phyloP scores from a whole-genome alignment of 2,888 invertebrate species.

The Caenorhabditis sinica region DNA sequence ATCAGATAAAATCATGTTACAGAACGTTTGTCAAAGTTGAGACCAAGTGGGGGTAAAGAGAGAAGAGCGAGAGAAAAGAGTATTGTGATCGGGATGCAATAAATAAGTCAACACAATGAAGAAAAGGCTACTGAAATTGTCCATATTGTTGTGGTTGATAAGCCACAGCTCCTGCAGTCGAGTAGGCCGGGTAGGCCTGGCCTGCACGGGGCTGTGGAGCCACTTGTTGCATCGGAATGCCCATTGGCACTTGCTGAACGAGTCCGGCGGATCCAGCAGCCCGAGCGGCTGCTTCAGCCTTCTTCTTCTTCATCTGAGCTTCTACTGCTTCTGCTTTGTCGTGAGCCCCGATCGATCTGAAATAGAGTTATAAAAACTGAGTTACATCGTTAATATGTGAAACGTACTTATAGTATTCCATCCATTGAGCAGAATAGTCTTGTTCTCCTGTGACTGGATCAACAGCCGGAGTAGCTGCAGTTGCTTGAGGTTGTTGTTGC shows the following conservation, averaged over 20 bases:
- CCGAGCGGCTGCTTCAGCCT: conserved; percentile 56
- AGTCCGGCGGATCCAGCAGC: conserved; percentile 75
- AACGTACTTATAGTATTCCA: conserved; percentile 92
- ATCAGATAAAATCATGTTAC: not conserved
- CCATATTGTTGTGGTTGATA: conserved; percentile 54
- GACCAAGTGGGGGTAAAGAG: conserved; percentile 35
- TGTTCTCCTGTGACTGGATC: conserved; percentile 87
- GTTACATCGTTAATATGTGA: not conserved
- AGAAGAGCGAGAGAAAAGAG: conserved; percentile 2
- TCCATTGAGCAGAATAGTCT: conserved; percentile 98
- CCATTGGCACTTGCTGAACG: conserved; percentile 40
- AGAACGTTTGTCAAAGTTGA: conserved; percentile 26
- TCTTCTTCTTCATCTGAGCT: conserved; percentile 84
- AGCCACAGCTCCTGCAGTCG: conserved; percentile 25
- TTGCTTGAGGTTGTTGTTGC: conserved; percentile 33
- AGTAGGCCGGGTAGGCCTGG: conserved; percentile 37
- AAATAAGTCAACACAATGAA: conserved; percentile 21
- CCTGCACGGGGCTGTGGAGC: conserved; percentile 14
- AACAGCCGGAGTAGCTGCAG: conserved; percentile 73
- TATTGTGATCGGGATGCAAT: conserved; percentile 29
- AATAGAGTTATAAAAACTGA: not conserved
- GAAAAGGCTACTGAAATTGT: conserved; percentile 42
- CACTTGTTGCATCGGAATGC: conserved; percentile 42
- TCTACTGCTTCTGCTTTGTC: conserved; percentile 85
- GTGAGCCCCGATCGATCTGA: conserved; percentile 61